A percentile compares a stretch with the other conserved stretches of the same genome.
Evolutionary conservation across 2,888 invertebrate genomes (phyloP).

Genomic region (Axea sp.): DNA sequence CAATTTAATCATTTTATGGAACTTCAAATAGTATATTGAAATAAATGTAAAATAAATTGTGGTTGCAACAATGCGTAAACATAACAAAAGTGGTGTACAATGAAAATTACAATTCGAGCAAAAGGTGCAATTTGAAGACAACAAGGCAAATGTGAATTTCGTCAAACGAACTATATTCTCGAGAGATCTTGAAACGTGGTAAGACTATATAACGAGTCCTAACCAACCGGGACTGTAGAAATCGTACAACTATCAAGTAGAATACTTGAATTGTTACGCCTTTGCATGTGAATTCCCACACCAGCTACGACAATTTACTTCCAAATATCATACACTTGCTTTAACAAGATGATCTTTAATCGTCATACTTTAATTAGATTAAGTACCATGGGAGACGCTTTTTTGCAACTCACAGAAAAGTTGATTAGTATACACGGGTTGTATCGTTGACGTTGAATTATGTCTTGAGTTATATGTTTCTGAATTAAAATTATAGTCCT

Average conservation of each 20-base stretch:
- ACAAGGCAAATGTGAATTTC: conserved; percentile 55
- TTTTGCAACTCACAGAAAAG: conserved; percentile 3
- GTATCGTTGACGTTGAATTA: background rate
- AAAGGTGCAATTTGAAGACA: conserved; percentile 53
- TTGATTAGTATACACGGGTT: conserved; percentile 8
- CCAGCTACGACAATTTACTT: conserved; percentile 26
- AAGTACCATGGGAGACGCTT: conserved; percentile 3
- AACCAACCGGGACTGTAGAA: conserved; percentile 53
- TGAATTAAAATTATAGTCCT: background rate
- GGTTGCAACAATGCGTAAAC: conserved; percentile 16
- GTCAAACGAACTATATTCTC: conserved; percentile 59
- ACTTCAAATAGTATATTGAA: background rate
- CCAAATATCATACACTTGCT: conserved; percentile 34
- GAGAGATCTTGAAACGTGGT: conserved; percentile 57
- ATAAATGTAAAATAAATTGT: conserved; percentile 8
- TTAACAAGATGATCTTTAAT: conserved; percentile 50
- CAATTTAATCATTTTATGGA: conserved; percentile 1
- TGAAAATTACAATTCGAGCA: conserved; percentile 39
- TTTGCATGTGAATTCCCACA: conserved; percentile 50
- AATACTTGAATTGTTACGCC: conserved; percentile 58
- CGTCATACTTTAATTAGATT: conserved; percentile 47
- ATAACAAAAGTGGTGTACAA: conserved; percentile 27
- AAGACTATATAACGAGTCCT: conserved; percentile 58
- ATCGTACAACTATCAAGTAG: conserved; percentile 52
- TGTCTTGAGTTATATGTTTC: background rate